A percentile compares a stretch with the other conserved stretches of the same genome.
phyloP scores from a whole-genome alignment of 2,113 vertebrate species.

The Rhagologus leucostigma region DNA sequence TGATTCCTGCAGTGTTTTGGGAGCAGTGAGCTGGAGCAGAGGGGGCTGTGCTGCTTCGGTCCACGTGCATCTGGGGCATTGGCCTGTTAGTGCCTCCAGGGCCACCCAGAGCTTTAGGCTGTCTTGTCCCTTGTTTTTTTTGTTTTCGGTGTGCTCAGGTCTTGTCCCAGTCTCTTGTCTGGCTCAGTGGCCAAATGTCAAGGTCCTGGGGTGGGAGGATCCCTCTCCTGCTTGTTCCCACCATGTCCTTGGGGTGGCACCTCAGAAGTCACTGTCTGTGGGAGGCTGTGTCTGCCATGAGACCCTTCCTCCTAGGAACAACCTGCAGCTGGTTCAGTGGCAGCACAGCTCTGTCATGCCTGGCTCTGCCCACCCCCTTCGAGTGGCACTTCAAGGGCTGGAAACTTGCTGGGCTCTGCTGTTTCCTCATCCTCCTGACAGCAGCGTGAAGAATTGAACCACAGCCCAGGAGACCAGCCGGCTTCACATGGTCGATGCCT shows the following conservation, averaged over 20 bases:
- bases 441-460: slow-evolving; percentile 28
- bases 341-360: neutral
- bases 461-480: slow-evolving; percentile 45
- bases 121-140: neutral
- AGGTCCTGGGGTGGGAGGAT: neutral
- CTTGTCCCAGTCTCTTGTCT: neutral
- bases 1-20: neutral
- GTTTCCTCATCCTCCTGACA: neutral
- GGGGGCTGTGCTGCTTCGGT: rapidly evolving
- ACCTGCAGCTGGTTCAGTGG: neutral
- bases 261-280: neutral
- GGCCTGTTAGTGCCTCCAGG: neutral
- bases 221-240: neutral
- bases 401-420: slow-evolving; percentile 47
- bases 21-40: neutral
- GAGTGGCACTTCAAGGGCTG: slow-evolving; percentile 19
- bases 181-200: neutral
- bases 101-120: neutral
- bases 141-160: neutral
- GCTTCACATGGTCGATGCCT: slow-evolving; percentile 43
- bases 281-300: neutral
- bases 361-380: neutral
- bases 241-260: neutral
- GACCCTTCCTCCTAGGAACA: neutral
- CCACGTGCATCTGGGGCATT: rapidly evolving